Base-by-base conservation (phyloP, 2,888 invertebrate species). In the Argyresthia goedartella region DNA sequence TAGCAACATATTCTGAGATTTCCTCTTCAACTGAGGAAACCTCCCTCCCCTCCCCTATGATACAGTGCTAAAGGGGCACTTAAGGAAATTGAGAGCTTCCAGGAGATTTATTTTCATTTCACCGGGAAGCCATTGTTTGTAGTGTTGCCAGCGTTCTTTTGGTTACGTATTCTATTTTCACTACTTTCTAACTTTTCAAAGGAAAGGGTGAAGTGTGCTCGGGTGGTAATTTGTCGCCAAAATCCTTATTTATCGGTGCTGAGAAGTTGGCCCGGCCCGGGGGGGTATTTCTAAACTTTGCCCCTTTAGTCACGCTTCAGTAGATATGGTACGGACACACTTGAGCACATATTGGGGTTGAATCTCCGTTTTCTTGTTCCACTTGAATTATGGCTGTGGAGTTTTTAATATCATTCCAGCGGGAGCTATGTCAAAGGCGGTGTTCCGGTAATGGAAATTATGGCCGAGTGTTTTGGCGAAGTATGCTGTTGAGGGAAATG, bases 161-260 rank as follows among this genome's bases (percentile, higher is more conserved):
- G 16, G 47, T 47, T 47, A 25, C 33, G 34, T 41, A 33, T 41
- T 16, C 42, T 50, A 34, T 50, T 50, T 33, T 15, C 34, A 50
- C 44, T 51, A 51, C 34, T 51, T 44, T 36, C 44, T 11, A 51
- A 44, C 39, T 51, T 51, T 15, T 39, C 48, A 49, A 68, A 72
- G 74, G 70, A 77, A 25, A 75, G 77, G 80, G 78, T 74, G 71
- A 76, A 76, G 76, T 76, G 76, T 75, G 78, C 79, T 80, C 73
- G 73, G 75, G 74, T 74, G 81, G 82, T 81, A 84, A 84, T 84
- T 84, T 84, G 84, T 84, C 82, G 80, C 79, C 81, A 80, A 84
- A 84, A 84, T 84, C 84, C 84, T 84, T 84, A 84, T 84, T 84
- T 84, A 84, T 84, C 78, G 82, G 81, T 80, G 79, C 75, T 72